phyloP scores from a whole-genome alignment of 2,113 vertebrate genomes.

The Patagioenas fasciata region DNA sequence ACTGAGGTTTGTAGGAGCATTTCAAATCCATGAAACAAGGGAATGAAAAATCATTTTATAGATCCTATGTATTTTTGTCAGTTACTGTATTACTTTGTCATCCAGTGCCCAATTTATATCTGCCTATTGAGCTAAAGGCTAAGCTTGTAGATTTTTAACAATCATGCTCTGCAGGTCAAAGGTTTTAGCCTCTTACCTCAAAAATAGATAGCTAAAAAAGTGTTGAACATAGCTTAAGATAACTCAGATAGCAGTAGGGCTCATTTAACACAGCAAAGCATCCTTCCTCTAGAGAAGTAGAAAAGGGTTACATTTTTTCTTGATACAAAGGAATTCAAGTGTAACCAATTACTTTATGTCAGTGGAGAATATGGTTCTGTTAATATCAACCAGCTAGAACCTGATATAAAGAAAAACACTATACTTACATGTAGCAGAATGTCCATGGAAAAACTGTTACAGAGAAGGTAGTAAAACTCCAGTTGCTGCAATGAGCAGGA shows the following conservation, averaged over 20 bases:
- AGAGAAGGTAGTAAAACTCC: neutral
- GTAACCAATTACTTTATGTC: neutral
- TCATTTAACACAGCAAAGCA: neutral
- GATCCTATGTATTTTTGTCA: neutral
- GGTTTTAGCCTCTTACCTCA: neutral
- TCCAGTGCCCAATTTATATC: neutral
- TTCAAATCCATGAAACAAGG: neutral
- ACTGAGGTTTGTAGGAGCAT: neutral
- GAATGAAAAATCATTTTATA: neutral
- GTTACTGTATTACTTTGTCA: neutral
- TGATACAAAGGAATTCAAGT: neutral
- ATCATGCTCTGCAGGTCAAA: neutral
- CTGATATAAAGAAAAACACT: neutral
- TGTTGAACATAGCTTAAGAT: neutral
- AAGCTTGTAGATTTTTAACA: neutral
- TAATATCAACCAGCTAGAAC: neutral
- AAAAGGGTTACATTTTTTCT: neutral
- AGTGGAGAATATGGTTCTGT: neutral
- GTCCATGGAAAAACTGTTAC: neutral
- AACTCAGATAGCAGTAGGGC: neutral
- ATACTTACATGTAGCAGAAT: neutral
- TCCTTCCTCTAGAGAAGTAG: neutral
- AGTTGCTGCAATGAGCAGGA: neutral
- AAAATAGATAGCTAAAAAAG: neutral
- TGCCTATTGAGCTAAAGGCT: neutral